These are phyloP conservation scores for Microtus montanus DNA, from an alignment of 2,113 vertebrate species.

Conservation along the genomic window DNA sequence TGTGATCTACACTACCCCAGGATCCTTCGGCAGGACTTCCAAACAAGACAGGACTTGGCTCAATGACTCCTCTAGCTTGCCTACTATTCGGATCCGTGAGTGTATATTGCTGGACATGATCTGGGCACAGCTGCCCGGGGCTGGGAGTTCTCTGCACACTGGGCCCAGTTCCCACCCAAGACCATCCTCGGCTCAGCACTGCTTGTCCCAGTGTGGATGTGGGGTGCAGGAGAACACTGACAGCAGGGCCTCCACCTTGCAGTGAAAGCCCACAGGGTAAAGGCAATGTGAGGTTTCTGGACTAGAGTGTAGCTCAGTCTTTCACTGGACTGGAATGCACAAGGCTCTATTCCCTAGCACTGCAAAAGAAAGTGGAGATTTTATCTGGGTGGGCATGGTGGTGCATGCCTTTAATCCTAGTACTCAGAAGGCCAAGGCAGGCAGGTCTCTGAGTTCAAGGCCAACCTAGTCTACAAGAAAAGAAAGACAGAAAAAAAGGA, in stretches of 20 bases:
- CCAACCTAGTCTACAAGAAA: not conserved
- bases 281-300: not conserved
- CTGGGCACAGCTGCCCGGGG: not conserved
- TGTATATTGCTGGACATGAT: not conserved
- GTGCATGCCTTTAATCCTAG: not conserved
- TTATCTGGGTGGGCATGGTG: not conserved
- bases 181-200: not conserved
- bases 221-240: not conserved
- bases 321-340: not conserved
- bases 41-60: not conserved
- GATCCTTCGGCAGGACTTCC: not conserved
- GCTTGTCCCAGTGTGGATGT: rapidly evolving
- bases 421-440: not conserved
- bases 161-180: not conserved
- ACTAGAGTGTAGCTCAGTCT: not conserved
- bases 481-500: no score
- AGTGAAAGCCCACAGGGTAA: not conserved
- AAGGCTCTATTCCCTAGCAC: not conserved
- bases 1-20: not conserved
- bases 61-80: not conserved
- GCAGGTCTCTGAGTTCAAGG: not conserved
- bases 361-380: not conserved
- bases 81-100: not conserved
- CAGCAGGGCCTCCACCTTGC: rapidly evolving
- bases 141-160: not conserved